Conservation (phyloP, 2,113 vertebrate species). For the Pampusana beccarii region DNA sequence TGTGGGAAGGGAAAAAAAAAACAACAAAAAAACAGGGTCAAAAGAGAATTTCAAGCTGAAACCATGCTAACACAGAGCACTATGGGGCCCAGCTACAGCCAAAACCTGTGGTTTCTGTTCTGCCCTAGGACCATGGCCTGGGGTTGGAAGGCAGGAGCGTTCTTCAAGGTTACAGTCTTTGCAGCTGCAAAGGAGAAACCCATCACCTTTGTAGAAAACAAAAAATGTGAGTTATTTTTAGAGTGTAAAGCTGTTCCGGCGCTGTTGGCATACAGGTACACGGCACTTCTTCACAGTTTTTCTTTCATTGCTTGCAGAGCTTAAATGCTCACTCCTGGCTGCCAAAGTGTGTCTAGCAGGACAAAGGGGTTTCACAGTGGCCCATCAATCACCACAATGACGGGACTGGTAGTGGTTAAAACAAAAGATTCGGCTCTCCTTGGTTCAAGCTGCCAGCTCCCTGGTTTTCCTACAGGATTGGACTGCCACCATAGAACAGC, state of each 20-base stretch:
- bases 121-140: not conserved
- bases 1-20: conserved; percentile 64
- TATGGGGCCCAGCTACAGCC: not conserved
- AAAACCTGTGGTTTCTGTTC: not conserved
- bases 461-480: conserved; percentile 29
- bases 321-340: conserved; percentile 63
- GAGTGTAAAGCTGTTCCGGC: conserved; percentile 43
- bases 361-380: conserved; percentile 67
- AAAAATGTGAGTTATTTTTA: not conserved
- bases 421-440: not conserved
- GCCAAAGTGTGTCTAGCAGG: conserved; percentile 59
- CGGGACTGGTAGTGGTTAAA: conserved; percentile 58
- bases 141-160: not conserved
- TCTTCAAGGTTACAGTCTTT: not conserved
- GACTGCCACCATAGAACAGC: conserved; percentile 14
- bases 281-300: conserved; percentile 50
- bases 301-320: conserved; percentile 58
- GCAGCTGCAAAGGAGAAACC: not conserved
- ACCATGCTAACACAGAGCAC: not conserved
- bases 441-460: conserved; percentile 14
- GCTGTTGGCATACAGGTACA: conserved; percentile 54
- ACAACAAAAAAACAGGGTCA: not conserved
- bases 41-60: not conserved
- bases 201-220: not conserved
- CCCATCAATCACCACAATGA: conserved; percentile 61